Conservation (phyloP, 64 coral and sea anemone species). For the Montipora efflorescens region DNA sequence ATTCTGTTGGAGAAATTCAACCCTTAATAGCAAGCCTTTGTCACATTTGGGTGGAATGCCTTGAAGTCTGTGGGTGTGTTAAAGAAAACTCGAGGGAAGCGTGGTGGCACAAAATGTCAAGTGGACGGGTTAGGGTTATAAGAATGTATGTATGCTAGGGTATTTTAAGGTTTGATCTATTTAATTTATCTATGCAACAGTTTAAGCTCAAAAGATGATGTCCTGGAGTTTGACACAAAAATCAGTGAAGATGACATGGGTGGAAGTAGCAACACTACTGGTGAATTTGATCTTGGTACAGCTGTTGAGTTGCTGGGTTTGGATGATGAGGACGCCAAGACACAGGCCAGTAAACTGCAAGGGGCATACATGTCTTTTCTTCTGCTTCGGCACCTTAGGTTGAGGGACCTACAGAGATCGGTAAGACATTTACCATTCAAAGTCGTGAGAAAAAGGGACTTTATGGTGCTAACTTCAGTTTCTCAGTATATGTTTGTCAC, state of each 20-base stretch:
- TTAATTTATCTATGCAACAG: neutral
- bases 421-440: slow-evolving; percentile 61
- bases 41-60: neutral
- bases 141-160: too few species aligned
- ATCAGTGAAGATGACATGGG: slow-evolving; percentile 74
- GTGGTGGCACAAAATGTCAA: neutral
- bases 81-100: neutral
- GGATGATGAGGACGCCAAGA: slow-evolving; percentile 88
- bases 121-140: neutral
- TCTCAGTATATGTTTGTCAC: too few species aligned
- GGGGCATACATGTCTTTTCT: slow-evolving; percentile 97
- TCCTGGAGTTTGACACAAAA: slow-evolving; percentile 95
- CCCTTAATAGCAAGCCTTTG: slow-evolving; percentile 5
- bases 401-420: slow-evolving; percentile 94
- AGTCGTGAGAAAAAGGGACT: too few species aligned
- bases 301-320: slow-evolving; percentile 92
- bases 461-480: too few species aligned
- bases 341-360: slow-evolving; percentile 76
- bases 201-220: slow-evolving; percentile 72
- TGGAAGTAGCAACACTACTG: slow-evolving; percentile 30
- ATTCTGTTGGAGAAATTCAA: neutral
- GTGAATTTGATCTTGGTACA: slow-evolving; percentile 88
- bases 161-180: neutral
- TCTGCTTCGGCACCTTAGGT: slow-evolving; percentile 84
- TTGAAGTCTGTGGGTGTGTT: slow-evolving; percentile 5